Evolutionary conservation across 23 tunicate species (phyloP), one percentile per base, ranked within the genome.

Genomic region (Clavelina lepadiformis): DNA sequence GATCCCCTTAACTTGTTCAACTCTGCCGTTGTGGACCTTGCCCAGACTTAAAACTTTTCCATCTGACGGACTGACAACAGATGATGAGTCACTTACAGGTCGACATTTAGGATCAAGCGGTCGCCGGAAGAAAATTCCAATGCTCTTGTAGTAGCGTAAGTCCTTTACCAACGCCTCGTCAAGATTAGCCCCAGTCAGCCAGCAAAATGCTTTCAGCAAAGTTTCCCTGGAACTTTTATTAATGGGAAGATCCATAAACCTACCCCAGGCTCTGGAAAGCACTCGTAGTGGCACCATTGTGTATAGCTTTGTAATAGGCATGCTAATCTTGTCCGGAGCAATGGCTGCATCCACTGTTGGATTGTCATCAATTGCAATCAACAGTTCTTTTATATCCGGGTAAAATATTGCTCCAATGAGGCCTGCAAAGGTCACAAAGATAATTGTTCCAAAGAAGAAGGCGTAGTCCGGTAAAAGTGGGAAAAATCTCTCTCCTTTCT

Each of bases 1-100:
- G 1, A 93, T 58, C 18, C 81, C 91, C 46, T 93, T 93, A 15
- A 93, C 94, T 69, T 93, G 94, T 49, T 93, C 98, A 5, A 93
- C 88, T 20, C 3, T 13, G 2, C 98, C 98, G 54, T 68, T 31
- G 18, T 22, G 34, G 0, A 79, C 85, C 33, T 59, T 46, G 19
- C 93, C 93, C 36, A 36, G 79, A 20, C 63, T 37, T 32, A 93
- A 55, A 4, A 93, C 64, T 60, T 78, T 93, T 24, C 98, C 98
- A 58, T 93, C 98, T 15, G 78, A 37, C 24, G 93, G 93, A 46
- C 70, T 51, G 2, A 78, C 94, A 0, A 93, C 56, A 26, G 68
- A 56, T 2, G 80, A 72, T 1, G 30, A 37, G 25, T 25, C 32
- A 54, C 75, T 71, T 1, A 93, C 74, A 0, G 93, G 88, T 3